phyloP scores from a whole-genome alignment of 2,888 invertebrate species.

The Molorchus minor region DNA sequence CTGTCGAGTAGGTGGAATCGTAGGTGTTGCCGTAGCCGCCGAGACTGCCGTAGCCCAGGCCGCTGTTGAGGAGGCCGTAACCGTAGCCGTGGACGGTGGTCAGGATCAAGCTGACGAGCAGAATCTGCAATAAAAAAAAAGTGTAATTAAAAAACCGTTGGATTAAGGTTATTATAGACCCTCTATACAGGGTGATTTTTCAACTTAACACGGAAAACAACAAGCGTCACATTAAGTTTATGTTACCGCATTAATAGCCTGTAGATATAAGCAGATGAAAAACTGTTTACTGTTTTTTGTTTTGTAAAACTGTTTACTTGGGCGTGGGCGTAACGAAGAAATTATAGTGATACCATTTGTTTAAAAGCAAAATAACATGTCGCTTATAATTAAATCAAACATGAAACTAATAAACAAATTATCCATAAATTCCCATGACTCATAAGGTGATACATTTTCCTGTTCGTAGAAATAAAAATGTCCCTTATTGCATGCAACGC shows the following conservation, averaged over 20 bases:
- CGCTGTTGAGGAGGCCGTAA: conserved; percentile 14
- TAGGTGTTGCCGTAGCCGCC: not conserved
- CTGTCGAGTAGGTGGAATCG: conserved; percentile 7
- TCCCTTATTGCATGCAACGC: too few relatives aligned
- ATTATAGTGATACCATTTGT: too few relatives aligned
- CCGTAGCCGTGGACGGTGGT: conserved; percentile 5
- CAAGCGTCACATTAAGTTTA: not conserved
- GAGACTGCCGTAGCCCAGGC: conserved; percentile 6
- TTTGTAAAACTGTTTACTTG: too few relatives aligned
- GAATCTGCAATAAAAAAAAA: conserved; percentile 10
- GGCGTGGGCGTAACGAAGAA: too few relatives aligned
- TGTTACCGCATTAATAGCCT: not conserved
- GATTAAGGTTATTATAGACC: not conserved
- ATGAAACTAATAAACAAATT: too few relatives aligned
- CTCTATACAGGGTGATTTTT: not conserved
- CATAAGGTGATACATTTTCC: too few relatives aligned
- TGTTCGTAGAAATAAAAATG: too few relatives aligned
- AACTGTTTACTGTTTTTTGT: not conserved
- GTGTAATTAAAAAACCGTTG: not conserved
- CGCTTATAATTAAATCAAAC: too few relatives aligned
- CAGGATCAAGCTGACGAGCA: conserved; percentile 5
- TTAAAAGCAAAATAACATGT: too few relatives aligned
- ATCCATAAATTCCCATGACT: too few relatives aligned
- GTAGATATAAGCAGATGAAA: not conserved
- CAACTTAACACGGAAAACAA: not conserved